Evolutionary conservation across 2,113 vertebrate genomes (phyloP).

Genomic region (Coryphaenoides rupestris): DNA sequence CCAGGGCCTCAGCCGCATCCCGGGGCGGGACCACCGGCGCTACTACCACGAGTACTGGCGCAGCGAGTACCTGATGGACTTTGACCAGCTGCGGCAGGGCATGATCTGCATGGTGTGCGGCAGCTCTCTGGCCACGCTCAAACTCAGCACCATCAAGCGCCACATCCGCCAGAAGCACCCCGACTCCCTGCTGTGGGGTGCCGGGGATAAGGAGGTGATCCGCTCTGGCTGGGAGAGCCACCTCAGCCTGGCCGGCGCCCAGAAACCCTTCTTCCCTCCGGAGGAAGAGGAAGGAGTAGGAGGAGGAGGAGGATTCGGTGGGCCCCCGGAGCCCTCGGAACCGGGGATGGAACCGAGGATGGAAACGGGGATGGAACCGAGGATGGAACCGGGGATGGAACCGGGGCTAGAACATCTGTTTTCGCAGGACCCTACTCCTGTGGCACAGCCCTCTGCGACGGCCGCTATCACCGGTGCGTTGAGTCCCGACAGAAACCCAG

Average conservation of each 20-base stretch:
- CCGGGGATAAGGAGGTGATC: conserved; percentile 86
- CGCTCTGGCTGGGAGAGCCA: conserved; percentile 89
- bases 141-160: conserved; percentile 92
- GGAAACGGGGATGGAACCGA: too few relatives aligned
- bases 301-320: too few relatives aligned
- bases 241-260: conserved; percentile 71
- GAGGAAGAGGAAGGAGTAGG: too few relatives aligned
- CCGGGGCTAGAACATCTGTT: too few relatives aligned
- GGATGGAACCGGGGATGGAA: too few relatives aligned
- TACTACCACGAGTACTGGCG: conserved; percentile 96
- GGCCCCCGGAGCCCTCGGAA: conserved; percentile 1
- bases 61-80: conserved; percentile 92
- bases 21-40: conserved; percentile 84
- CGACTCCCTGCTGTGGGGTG: conserved; percentile 86
- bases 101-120: conserved; percentile 97
- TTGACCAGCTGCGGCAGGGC: conserved; percentile 82
- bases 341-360: too few relatives aligned
- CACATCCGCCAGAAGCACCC: conserved; percentile 91
- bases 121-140: conserved; percentile 86
- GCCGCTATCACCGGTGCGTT: conserved; percentile 28
- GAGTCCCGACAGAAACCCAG: background rate
- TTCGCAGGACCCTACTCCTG: too few relatives aligned
- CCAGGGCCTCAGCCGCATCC: conserved; percentile 82
- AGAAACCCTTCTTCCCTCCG: conserved; percentile 32
- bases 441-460: too few relatives aligned